Evolutionary conservation across 2,797 vertebrate genomes (phyloP).

Genomic region (Selene dorsalis): DNA sequence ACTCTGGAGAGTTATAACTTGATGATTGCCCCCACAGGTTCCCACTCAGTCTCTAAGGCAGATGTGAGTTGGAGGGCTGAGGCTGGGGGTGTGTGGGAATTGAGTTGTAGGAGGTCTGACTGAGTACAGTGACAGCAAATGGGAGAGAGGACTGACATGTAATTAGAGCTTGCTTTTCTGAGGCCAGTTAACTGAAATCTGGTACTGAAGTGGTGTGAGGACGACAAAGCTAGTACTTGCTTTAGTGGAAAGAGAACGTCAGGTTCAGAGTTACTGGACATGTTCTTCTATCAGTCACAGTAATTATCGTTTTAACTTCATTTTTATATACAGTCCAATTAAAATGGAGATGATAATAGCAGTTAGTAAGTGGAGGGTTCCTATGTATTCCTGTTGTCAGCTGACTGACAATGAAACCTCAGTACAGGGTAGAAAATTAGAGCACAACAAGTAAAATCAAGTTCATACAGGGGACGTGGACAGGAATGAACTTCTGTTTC

Average conservation of each 20-base stretch:
- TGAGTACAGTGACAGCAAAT: slow-evolving; percentile 37
- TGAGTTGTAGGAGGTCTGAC: slow-evolving; percentile 28
- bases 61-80: slow-evolving; percentile 25
- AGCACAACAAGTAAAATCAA: not conserved
- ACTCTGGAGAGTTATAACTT: not conserved
- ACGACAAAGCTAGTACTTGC: slow-evolving; percentile 18
- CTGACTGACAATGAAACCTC: slow-evolving; percentile 30
- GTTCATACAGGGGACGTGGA: not conserved
- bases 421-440: slow-evolving; percentile 11
- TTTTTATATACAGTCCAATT: not conserved
- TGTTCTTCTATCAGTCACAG: slow-evolving; percentile 10
- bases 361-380: not conserved
- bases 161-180: slow-evolving; percentile 50
- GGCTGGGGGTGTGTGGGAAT: slow-evolving; percentile 23
- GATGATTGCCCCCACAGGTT: slow-evolving; percentile 14
- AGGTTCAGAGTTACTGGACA: not conserved
- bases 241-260: slow-evolving; percentile 4
- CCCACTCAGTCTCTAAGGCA: not conserved
- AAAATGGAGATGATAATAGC: slow-evolving; percentile 1
- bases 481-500: not conserved
- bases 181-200: slow-evolving; percentile 34
- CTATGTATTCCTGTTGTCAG: slow-evolving; percentile 16
- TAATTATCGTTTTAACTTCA: slow-evolving; percentile 9
- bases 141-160: slow-evolving; percentile 34
- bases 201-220: slow-evolving; percentile 15